Base-by-base conservation (phyloP, 2,888 invertebrate species). In the Stegana nigrithorax region DNA sequence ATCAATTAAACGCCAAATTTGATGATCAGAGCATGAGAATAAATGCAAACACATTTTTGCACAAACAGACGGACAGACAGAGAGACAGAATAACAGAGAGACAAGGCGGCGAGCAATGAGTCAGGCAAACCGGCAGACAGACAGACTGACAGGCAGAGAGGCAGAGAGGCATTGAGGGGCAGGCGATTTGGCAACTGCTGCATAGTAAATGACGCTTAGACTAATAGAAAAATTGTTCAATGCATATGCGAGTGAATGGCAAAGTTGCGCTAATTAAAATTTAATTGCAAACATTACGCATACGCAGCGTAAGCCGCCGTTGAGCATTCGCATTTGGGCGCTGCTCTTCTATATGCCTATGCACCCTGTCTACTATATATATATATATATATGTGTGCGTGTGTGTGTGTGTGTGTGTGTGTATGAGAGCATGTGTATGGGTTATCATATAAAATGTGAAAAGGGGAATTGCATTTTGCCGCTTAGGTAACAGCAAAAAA, bases 191-290 rank as follows among this genome's bases (percentile, higher is more conserved):
- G n/a, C n/a, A n/a, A n/a, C n/a, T 36, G 53, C n/a, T 21, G 36
- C 32, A 36, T 19, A 19, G 21, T 36, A 55, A 55, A 55, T 21
- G 19, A 23, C 53, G 32, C 32, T 55, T 36, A 55, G 53, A 55
- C 23, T 36, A 36, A 55, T 17, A 23, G 19, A 12, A 21, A 36
- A 55, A 12, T 36, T 55, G 12, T 21, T 4, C 12, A 5, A n/a
- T 55, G 10, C 21, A 21, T 4, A 42, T 42, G n/a, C 50, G 45
- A 59, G 26, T 47, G n/a, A 57, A 57, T 62, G 58, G 63, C 66
- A 69, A 67, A 64, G 75, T 67, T 61, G 58, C 65, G 63, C 80
- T 79, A 78, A 77, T 80, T 77, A 80, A 78, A 73, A 70, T 77
- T 77, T 75, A 75, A 75, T 73, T 75, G 75, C 68, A 70, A 36